Evolutionary conservation across 1,140 invertebrate genomes (phyloP).

Genomic region (Homarus americanus): DNA sequence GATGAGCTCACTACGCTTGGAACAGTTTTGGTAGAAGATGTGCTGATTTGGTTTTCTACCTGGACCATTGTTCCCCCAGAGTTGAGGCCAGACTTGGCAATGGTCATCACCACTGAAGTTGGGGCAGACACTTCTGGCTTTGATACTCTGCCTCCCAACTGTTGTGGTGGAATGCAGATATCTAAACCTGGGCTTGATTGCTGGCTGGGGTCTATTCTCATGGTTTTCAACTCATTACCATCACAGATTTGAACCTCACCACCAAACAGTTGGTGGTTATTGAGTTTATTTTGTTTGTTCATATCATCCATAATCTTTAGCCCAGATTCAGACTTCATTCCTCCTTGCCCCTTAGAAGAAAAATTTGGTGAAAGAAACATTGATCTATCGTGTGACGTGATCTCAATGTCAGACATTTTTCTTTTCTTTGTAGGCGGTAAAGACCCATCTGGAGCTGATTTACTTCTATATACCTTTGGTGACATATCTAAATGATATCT

Average conservation of each 20-base stretch:
- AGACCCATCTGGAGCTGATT: constrained; percentile 33
- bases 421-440: constrained; percentile 76
- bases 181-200: constrained; percentile 75
- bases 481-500: constrained; percentile 33
- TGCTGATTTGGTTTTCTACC: constrained; percentile 73
- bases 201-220: constrained; percentile 84
- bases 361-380: constrained; percentile 49
- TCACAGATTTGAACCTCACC: constrained; percentile 86
- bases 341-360: constrained; percentile 43
- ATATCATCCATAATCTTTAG: constrained; percentile 56
- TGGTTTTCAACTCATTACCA: constrained; percentile 83
- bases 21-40: constrained; percentile 63
- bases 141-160: constrained; percentile 45
- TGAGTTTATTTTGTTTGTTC: constrained; percentile 43
- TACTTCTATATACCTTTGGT: constrained; percentile 48
- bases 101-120: constrained; percentile 78
- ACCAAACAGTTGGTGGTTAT: constrained; percentile 85
- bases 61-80: constrained; percentile 86
- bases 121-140: constrained; percentile 57
- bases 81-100: constrained; percentile 86
- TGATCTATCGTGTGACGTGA: constrained; percentile 27
- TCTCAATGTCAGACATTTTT: constrained; percentile 75
- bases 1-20: constrained; percentile 53
- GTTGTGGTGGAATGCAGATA: constrained; percentile 63
- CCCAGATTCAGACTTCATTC: constrained; percentile 42